Conservation (phyloP, 2,113 vertebrate species). For the Toxotes chatareus region DNA sequence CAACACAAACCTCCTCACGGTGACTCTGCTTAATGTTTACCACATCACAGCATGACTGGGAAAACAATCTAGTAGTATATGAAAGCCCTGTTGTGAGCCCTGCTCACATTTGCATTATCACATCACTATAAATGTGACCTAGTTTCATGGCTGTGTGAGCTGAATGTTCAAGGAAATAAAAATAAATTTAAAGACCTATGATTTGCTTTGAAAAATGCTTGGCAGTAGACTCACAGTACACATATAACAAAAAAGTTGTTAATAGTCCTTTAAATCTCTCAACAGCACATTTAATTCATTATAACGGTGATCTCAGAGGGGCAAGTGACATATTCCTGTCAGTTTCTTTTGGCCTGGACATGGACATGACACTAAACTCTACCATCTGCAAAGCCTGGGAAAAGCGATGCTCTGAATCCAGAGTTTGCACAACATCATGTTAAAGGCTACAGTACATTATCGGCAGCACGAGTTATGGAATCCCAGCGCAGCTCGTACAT, state of each 20-base stretch:
- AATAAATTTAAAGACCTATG: not conserved
- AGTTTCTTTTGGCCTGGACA: not conserved
- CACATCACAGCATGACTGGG: too few species aligned
- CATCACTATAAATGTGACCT: not conserved
- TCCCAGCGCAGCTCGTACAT: constrained; percentile 8
- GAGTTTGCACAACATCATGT: not conserved
- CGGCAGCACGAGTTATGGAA: not conserved
- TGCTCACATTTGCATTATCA: not conserved
- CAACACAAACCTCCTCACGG: too few species aligned
- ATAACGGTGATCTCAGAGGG: not conserved
- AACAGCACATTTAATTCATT: not conserved
- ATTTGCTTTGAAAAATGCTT: not conserved
- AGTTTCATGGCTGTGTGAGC: not conserved
- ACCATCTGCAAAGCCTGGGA: constrained; percentile 28
- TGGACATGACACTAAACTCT: constrained; percentile 22
- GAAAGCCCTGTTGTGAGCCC: too few species aligned
- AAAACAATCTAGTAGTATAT: too few species aligned
- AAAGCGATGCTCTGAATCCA: not conserved
- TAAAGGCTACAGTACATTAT: not conserved
- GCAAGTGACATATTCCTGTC: constrained; percentile 2
- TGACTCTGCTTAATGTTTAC: too few species aligned
- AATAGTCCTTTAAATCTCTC: not conserved
- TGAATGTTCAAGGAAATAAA: not conserved
- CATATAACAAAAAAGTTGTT: not conserved
- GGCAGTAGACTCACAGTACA: not conserved